Conservation (phyloP, 2,797 vertebrate species). For the Emydoidea blandingii region DNA sequence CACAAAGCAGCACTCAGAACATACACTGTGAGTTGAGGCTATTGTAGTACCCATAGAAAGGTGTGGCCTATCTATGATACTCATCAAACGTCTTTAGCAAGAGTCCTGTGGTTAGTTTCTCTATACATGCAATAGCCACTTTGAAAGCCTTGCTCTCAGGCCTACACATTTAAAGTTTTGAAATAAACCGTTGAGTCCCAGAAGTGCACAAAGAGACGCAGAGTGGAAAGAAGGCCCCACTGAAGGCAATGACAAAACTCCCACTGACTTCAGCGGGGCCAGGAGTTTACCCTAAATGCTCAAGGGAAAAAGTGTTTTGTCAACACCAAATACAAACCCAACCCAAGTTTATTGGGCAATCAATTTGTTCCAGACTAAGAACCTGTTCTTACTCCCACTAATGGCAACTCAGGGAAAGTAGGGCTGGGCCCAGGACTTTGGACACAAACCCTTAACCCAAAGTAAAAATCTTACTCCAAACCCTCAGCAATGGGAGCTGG, state of each 20-base stretch:
- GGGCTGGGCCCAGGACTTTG: neutral
- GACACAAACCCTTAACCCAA: neutral
- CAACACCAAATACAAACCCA: neutral
- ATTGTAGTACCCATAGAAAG: neutral
- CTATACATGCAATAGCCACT: neutral
- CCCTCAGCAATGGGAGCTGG: neutral
- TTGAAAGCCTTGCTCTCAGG: neutral
- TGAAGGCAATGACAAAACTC: neutral
- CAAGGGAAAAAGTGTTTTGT: accelerated
- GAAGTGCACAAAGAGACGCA: neutral
- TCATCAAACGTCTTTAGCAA: neutral
- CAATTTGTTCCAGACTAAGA: neutral
- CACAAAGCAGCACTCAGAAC: neutral
- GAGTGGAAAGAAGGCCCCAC: neutral
- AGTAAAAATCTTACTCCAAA: neutral
- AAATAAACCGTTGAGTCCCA: neutral
- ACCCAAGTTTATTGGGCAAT: neutral
- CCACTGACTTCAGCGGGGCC: neutral
- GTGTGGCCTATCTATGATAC: neutral
- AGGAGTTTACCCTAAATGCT: neutral
- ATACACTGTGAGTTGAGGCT: neutral
- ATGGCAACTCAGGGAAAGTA: neutral
- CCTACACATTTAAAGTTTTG: neutral
- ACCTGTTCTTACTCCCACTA: neutral
- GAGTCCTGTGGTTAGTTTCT: neutral